Percentiles rank a stretch among this genome's conserved stretches.
Evolutionary conservation across 2,113 vertebrate species (phyloP).

Genomic region (Mellivora capensis): DNA sequence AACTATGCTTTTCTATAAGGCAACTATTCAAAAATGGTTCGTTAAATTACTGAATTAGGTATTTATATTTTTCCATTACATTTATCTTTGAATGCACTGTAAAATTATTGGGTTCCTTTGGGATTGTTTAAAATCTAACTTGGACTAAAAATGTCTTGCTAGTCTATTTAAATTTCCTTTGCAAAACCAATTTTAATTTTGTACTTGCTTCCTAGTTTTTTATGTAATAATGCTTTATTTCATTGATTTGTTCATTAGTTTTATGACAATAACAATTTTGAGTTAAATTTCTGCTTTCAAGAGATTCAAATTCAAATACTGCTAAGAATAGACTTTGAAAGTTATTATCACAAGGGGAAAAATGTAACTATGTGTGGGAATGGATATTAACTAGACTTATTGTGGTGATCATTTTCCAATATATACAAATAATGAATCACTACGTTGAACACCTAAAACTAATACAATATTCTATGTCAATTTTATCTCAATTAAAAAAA

Average conservation of each 20-base stretch:
- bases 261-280: not conserved
- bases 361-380: not conserved
- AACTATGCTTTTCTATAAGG: not conserved
- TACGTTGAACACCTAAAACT: not conserved
- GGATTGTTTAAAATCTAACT: not conserved
- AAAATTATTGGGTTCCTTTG: not conserved
- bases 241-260: not conserved
- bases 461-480: not conserved
- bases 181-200: conserved; percentile 32
- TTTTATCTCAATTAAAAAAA: not conserved
- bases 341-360: not conserved
- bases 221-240: not conserved
- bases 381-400: not conserved
- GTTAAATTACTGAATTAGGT: not conserved
- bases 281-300: not conserved
- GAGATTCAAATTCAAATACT: conserved; percentile 10
- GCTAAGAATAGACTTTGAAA: not conserved
- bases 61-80: not conserved
- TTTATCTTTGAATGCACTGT: not conserved
- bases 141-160: conserved; percentile 1
- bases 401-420: not conserved
- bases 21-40: not conserved
- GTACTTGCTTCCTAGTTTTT: not conserved
- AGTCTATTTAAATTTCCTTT: conserved; percentile 12
- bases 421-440: not conserved